Evolutionary conservation across 2,888 invertebrate species (phyloP), one percentile per base, ranked within the genome.

Genomic region (Liposcelis brunnea): DNA sequence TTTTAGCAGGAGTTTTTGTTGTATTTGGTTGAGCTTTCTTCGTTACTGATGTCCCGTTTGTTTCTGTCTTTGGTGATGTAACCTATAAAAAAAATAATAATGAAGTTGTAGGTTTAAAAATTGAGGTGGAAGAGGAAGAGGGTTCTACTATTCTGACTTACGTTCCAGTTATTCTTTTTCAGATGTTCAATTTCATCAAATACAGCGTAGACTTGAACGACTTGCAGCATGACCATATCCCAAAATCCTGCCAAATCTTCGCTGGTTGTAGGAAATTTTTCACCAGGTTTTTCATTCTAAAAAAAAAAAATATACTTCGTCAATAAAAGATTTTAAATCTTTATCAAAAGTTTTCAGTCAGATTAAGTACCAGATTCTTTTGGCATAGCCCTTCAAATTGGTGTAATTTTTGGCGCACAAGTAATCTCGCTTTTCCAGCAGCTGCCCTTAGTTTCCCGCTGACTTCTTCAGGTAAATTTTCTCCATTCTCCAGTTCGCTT

Each of bases 161-260:
- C 26, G 26, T 8, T 26, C 85, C 86, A 86, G 47, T 74, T 69
- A 51, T 77, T 79, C 10, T 61, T 67, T 54, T 70, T 74, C 10
- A 81, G 61, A 8, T 58, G 58, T 5, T 74, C 74, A 32, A 86
- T 71, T 48, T 81, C 78, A 11, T 72, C 69, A 60, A 85, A 89
- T 53, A 85, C 66, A 3, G 74, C 72, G 59, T 89, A 78, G 45
- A 94, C 78, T 57, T 91, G 84, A 49, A 77, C 75, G 15, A 94
- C 83, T 66, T 94, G 93, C 42, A 94, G 71, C 61, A 81, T 78
- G 21, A 94, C 89, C 90, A 95, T 91, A 63, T 95, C 94, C 94
- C 94, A 95, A 68, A 95, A 95, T 1, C 94, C 95, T 56, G 85
- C 87, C 50, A 95, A 68, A 63, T 95, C 95, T 55, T 84, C 80